A percentile compares a stretch with the other conserved stretches of the same genome.
Evolutionary conservation across 2,888 invertebrate species (phyloP).

Genomic region (Anarsia innoxiella): DNA sequence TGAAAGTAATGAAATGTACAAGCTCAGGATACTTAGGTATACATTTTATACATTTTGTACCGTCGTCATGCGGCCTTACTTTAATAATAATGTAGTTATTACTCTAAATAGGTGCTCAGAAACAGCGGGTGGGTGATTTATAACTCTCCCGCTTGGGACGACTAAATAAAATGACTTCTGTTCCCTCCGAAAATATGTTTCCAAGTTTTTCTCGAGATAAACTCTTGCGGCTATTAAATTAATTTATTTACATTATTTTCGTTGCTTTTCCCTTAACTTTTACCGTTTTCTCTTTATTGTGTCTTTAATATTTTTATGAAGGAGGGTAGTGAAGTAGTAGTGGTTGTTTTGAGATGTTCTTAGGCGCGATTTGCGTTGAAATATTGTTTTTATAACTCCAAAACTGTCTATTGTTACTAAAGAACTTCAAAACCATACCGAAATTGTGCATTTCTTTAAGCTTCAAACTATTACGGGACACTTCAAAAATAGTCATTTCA

Average conservation of each 20-base stretch:
- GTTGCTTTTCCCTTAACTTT: neutral
- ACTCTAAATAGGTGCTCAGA: constrained; percentile 52
- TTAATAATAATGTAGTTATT: constrained; percentile 52
- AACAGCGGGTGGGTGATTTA: constrained; percentile 52
- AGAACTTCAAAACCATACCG: too few species aligned
- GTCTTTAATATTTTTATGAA: too few species aligned
- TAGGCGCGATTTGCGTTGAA: too few species aligned
- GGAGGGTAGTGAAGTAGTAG: too few species aligned
- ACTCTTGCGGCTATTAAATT: constrained; percentile 4
- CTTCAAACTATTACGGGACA: too few species aligned
- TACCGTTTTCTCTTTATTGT: neutral
- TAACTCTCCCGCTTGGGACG: constrained; percentile 21
- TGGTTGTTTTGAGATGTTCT: too few species aligned
- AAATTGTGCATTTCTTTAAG: too few species aligned
- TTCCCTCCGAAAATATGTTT: constrained; percentile 5
- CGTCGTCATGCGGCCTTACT: constrained; percentile 17
- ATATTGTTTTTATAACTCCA: too few species aligned
- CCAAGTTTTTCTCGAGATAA: neutral
- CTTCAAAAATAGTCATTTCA: too few species aligned
- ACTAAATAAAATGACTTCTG: constrained; percentile 36
- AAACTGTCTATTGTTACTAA: too few species aligned
- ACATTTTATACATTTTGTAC: neutral
- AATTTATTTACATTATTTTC: constrained; percentile 3
- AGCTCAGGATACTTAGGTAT: neutral
- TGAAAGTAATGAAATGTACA: neutral